A percentile compares a stretch with the other conserved stretches of the same genome.
Evolutionary conservation across 2,113 vertebrate species (phyloP).

Genomic region (Colossoma macropomum): DNA sequence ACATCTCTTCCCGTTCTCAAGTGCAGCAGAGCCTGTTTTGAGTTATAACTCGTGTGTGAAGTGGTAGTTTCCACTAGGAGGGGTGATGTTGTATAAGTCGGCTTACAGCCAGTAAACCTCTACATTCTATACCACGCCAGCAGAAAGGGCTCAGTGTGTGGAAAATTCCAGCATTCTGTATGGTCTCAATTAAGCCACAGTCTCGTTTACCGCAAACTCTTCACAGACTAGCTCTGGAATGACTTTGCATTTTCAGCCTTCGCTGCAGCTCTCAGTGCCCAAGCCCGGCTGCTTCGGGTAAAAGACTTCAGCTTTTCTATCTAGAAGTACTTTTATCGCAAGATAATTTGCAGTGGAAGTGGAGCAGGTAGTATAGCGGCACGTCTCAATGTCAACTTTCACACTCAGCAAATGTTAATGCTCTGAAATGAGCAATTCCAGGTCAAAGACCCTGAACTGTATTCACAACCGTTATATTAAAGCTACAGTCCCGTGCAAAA

Average conservation of each 20-base stretch:
- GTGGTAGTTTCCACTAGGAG: not conserved
- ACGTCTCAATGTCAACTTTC: not conserved
- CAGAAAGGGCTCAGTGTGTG: slow-evolving; percentile 27
- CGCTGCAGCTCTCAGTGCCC: not conserved
- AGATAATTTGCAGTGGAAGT: not conserved
- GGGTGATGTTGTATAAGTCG: not conserved
- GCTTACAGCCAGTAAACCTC: not conserved
- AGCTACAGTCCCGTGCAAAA: too few relatives aligned
- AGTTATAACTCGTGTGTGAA: not conserved
- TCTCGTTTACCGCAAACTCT: slow-evolving; percentile 36
- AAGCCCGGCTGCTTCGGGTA: not conserved
- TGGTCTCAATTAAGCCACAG: slow-evolving; percentile 63
- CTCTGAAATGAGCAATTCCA: not conserved
- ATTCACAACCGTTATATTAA: too few relatives aligned
- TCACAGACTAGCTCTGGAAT: slow-evolving; percentile 46
- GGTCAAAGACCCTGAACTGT: too few relatives aligned
- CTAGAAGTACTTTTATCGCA: not conserved
- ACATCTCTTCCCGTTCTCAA: not conserved
- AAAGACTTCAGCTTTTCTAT: not conserved
- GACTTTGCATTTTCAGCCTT: slow-evolving; percentile 58
- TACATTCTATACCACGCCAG: slow-evolving; percentile 9
- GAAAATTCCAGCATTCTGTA: slow-evolving; percentile 57
- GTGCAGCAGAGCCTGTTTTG: not conserved
- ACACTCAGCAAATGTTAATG: not conserved
- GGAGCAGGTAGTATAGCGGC: not conserved